These are phyloP conservation scores for Tenthredo notha DNA, from an alignment of 2,888 invertebrate genomes.

Conservation along the genomic window DNA sequence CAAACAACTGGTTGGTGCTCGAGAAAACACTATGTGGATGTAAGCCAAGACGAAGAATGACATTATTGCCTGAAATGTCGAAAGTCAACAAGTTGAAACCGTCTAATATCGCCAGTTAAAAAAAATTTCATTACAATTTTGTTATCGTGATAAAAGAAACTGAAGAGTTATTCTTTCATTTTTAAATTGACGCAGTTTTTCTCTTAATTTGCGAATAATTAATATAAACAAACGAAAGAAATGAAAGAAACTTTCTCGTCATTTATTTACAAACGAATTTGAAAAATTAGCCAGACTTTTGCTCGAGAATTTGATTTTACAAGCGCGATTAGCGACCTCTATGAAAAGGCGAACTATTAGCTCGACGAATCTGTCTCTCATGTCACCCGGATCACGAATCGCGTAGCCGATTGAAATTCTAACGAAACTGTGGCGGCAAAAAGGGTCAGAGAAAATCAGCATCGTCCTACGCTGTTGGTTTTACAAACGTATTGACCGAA, in stretches of 20 bases:
- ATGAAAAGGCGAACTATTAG: not conserved
- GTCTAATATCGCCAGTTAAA: not conserved
- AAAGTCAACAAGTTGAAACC: not conserved
- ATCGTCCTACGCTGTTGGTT: conserved; percentile 3
- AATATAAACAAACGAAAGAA: too few relatives aligned
- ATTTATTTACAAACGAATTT: not conserved
- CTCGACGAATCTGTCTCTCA: not conserved
- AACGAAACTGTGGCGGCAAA: not conserved
- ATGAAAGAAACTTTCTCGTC: too few relatives aligned
- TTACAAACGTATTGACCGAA: not conserved
- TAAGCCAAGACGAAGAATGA: conserved; percentile 96
- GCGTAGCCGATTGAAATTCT: not conserved
- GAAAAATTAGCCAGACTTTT: not conserved
- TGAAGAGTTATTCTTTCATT: not conserved
- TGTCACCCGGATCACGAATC: not conserved
- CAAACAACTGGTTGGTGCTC: conserved; percentile 95
- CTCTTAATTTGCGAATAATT: too few relatives aligned
- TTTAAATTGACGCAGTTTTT: too few relatives aligned
- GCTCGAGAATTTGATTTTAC: not conserved
- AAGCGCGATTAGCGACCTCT: not conserved
- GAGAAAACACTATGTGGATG: conserved; percentile 96
- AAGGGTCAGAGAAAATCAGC: not conserved
- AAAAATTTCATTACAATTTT: not conserved
- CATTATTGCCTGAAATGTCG: conserved; percentile 84
- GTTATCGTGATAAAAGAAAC: not conserved